phyloP scores from a whole-genome alignment of 1,140 invertebrate species.

The Meteorus sp. region DNA sequence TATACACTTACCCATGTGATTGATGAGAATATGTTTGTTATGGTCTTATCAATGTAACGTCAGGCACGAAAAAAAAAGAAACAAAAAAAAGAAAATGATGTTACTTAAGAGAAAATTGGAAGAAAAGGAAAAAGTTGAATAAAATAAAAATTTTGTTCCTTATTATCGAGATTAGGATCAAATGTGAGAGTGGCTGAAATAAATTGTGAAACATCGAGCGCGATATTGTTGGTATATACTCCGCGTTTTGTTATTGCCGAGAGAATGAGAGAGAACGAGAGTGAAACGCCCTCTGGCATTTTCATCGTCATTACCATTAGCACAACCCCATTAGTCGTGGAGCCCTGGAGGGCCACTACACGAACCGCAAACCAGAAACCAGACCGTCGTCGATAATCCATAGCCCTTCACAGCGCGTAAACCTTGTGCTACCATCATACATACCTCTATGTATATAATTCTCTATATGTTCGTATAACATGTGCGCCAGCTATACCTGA shows the following conservation, averaged over 20 bases:
- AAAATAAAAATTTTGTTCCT: not conserved
- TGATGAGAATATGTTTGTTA: not conserved
- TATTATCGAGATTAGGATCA: not conserved
- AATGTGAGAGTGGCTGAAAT: conserved; percentile 14
- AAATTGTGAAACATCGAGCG: conserved; percentile 1
- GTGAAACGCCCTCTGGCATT: conserved; percentile 21
- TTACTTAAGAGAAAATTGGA: too few relatives aligned
- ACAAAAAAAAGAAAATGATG: too few relatives aligned
- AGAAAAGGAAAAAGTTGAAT: too few relatives aligned
- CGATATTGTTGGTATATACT: not conserved
- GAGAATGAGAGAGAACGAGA: too few relatives aligned
- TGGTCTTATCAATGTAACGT: not conserved
- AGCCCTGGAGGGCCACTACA: conserved; percentile 30
- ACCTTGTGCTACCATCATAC: not conserved
- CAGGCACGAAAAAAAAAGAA: too few relatives aligned
- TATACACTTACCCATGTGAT: not conserved
- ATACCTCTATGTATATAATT: too few relatives aligned
- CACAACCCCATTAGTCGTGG: conserved; percentile 18
- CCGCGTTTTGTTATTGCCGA: conserved; percentile 13
- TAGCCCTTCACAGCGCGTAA: not conserved
- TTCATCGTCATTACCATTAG: conserved; percentile 21
- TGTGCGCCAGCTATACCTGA: conserved; percentile 32
- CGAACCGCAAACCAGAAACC: conserved; percentile 37
- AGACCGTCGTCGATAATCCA: conserved; percentile 22
- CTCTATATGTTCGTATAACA: too few relatives aligned